These are phyloP conservation scores for Polyergus mexicanus DNA, from an alignment of 1,140 invertebrate species.

Conservation along the genomic window DNA sequence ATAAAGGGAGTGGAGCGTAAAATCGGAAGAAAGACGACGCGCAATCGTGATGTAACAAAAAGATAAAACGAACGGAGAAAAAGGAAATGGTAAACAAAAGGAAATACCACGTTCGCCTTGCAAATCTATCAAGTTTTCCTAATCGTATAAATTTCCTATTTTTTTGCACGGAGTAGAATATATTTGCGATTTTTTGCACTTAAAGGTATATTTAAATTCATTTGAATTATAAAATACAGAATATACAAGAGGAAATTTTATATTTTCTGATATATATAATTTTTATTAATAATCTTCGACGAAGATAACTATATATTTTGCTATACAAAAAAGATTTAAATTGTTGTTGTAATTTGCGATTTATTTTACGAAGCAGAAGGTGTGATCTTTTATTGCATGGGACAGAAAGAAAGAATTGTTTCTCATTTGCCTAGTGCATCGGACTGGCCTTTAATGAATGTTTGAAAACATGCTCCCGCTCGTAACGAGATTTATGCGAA, in stretches of 20 bases:
- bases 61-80: background rate
- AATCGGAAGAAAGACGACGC: slow-evolving; percentile 16
- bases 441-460: slow-evolving; percentile 9
- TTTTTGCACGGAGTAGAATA: no score
- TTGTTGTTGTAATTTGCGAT: background rate
- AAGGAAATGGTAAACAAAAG: slow-evolving; percentile 17
- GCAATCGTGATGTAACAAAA: slow-evolving; percentile 3
- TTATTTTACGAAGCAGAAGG: slow-evolving; percentile 4
- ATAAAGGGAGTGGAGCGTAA: slow-evolving; percentile 38
- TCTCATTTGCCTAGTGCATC: background rate
- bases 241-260: background rate
- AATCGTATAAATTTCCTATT: slow-evolving; percentile 25
- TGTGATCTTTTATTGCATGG: background rate
- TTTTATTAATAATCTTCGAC: background rate
- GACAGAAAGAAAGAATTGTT: background rate
- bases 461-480: slow-evolving; percentile 14
- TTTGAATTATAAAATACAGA: background rate
- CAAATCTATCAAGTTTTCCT: slow-evolving; percentile 1
- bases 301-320: background rate
- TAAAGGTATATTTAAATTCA: background rate
- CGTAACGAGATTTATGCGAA: slow-evolving; percentile 46
- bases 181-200: background rate
- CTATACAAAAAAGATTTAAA: background rate
- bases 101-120: background rate
- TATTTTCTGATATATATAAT: background rate